Evolutionary conservation across 2,888 invertebrate genomes (phyloP), one percentile per base, ranked within the genome.

Genomic region (Troides aeacus): DNA sequence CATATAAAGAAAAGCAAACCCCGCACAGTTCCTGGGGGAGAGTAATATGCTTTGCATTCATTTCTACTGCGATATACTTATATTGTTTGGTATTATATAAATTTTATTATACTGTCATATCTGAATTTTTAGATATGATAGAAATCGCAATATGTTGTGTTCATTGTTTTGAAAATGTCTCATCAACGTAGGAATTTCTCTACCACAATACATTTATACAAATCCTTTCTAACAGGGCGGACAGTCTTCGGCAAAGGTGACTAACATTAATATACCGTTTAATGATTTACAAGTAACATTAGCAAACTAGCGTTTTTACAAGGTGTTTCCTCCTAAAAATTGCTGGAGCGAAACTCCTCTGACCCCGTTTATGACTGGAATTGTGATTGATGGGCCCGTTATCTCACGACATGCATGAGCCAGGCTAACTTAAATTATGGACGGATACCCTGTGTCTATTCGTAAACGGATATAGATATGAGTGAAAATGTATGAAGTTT

Each of bases 341-440:
- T 59, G 24, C 58, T 18, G n/a, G 59, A 15, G 57, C 39, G 65
- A 50, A 65, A 46, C 61, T 50, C 30, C 60, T 60, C 36, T 58
- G 61, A 36, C 60, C 53, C 82, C 88, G 88, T 89, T 87, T 89
- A 87, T 86, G 85, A 79, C 84, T 78, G 76, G 79, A 82, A 86
- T 83, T 83, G 87, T 90, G 90, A 90, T 90, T 88, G 90, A 90
- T 90, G 86, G 80, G 74, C 36, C 83, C 79, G 83, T 90, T 90
- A 89, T 89, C 89, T 85, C 76, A 73, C 75, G 78, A 81, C 84
- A 84, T 86, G 85, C 83, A 84, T 79, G 78, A 78, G 75, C 79
- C 78, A 75, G 75, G 71, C 78, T 74, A 78, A 81, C 82, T 81
- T 81, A 80, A 84, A 85, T 84, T 87, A 88, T 84, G 86, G 81